Base-by-base conservation (phyloP, 2,797 vertebrate genomes). In the Acanthurus leucopareius region DNA sequence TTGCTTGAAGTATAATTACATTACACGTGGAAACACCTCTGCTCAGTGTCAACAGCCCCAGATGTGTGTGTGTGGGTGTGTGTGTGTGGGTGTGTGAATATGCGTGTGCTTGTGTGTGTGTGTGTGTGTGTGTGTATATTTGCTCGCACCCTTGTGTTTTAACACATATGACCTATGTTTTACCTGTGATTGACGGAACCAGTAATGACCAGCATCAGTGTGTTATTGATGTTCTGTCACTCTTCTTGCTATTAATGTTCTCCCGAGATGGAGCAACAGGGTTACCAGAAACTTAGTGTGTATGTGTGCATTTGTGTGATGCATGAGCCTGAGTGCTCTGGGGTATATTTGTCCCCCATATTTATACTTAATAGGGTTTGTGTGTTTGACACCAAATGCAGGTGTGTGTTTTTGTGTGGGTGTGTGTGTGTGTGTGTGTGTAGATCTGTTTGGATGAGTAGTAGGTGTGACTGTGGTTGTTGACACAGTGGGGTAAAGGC, bases 401-500 rank as follows among this genome's bases (percentile, higher is more conserved):
- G 47, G 75, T 61, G 73, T 83, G 44, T 69, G 68, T 79, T 60
- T 66, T 60, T 66, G 56, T 61, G 44, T 69, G 68, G 78, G 65
- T 66, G 56, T 61, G 44, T 69, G 68, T 79, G 65, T 66, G 56
- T 61, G 51, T 79, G 59, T 74, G 62, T 80, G 49, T 69, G 69
- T 80, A 72, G 40, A 28, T 73, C 77, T 82, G 76, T 90, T 82
- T 83, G 67, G 64, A 75, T 82, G 84, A 82, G 79, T 73, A 59
- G 79, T 75, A 73, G 63, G 77, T 81, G 83, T 83, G 79, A 86
- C 74, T 88, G 84, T 85, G 77, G 82, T 82, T 89, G 90, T 80
- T 93, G 86, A 91, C 90, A 91, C 82, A 88, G 73, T 75, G 76
- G 77, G 78, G 84, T 88, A 83, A 90, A 88, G 84, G 87, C 90